A percentile compares a stretch with the other conserved stretches of the same genome.
Evolutionary conservation across 2,113 vertebrate species (phyloP).

Genomic region (Enhydra lutris): DNA sequence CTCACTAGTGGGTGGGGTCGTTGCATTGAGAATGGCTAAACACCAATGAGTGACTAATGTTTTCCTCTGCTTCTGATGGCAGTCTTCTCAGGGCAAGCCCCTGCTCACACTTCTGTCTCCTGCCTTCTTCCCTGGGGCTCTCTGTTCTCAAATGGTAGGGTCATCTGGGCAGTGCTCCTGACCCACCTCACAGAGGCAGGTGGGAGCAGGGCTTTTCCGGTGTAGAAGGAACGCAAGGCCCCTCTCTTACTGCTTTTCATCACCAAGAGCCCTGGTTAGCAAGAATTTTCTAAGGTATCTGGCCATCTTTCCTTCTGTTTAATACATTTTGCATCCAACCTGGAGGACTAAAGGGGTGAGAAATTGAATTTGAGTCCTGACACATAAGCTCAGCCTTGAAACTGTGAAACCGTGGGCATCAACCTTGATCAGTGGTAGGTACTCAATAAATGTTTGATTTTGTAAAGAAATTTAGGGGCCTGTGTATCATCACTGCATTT

Average conservation of each 20-base stretch:
- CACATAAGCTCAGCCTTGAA: not conserved
- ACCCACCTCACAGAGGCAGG: not conserved
- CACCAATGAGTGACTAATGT: no score
- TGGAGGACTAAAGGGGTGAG: not conserved
- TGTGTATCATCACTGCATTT: not conserved
- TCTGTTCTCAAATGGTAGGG: not conserved
- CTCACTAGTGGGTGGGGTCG: not conserved
- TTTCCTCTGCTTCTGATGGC: not conserved
- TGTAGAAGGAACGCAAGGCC: not conserved
- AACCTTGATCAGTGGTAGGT: not conserved
- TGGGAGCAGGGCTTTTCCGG: no score
- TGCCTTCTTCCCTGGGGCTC: not conserved
- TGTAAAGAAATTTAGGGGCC: not conserved
- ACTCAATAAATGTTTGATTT: not conserved
- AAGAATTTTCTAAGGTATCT: not conserved
- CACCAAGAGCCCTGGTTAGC: not conserved
- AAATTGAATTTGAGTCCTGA: not conserved
- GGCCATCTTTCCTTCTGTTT: not conserved
- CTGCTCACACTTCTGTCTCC: not conserved
- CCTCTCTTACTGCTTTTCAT: not conserved
- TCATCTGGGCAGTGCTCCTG: not conserved
- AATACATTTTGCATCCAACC: not conserved
- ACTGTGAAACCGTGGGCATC: not conserved
- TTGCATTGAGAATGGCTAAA: not conserved
- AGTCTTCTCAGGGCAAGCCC: not conserved